These are phyloP conservation scores for Tetramorium bicarinatum DNA, from an alignment of 2,888 invertebrate species.

Conservation along the genomic window DNA sequence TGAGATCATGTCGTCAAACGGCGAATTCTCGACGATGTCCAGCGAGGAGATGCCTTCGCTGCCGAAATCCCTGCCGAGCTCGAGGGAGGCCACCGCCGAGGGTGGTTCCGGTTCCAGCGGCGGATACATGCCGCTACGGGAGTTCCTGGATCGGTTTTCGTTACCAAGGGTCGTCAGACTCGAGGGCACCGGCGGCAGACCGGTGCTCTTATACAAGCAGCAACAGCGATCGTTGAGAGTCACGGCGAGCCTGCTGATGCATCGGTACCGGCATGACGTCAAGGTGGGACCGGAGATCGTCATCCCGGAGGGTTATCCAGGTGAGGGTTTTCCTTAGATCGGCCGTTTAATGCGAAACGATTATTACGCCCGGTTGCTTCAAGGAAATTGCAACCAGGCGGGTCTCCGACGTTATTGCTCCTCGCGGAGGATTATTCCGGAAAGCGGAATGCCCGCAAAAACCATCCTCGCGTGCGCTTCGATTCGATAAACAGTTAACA, in stretches of 20 bases:
- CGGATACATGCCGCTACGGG: constrained; percentile 83
- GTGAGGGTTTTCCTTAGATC: constrained; percentile 77
- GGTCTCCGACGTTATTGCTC: background rate
- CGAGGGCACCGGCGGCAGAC: constrained; percentile 85
- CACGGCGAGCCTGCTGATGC: constrained; percentile 85
- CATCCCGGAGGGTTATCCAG: constrained; percentile 87
- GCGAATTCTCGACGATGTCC: constrained; percentile 84
- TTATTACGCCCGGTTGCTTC: background rate
- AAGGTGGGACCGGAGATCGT: constrained; percentile 87
- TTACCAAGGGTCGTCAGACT: constrained; percentile 86
- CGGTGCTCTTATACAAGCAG: constrained; percentile 84
- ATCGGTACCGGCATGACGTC: constrained; percentile 86
- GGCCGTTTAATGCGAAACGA: background rate
- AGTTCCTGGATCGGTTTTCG: constrained; percentile 86
- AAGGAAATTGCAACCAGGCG: constrained; percentile 5
- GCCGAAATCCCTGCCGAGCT: constrained; percentile 83
- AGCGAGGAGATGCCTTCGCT: constrained; percentile 83
- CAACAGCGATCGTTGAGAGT: constrained; percentile 82
- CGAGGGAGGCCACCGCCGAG: constrained; percentile 84
- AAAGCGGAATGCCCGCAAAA: background rate
- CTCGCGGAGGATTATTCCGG: background rate
- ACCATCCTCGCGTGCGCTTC: background rate
- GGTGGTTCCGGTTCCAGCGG: constrained; percentile 81
- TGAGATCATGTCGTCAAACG: constrained; percentile 83
- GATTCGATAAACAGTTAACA: background rate